Evolutionary conservation across 1,140 invertebrate genomes (phyloP), one percentile per base, ranked within the genome.

Genomic region (Pentalonia nigronervosa): DNA sequence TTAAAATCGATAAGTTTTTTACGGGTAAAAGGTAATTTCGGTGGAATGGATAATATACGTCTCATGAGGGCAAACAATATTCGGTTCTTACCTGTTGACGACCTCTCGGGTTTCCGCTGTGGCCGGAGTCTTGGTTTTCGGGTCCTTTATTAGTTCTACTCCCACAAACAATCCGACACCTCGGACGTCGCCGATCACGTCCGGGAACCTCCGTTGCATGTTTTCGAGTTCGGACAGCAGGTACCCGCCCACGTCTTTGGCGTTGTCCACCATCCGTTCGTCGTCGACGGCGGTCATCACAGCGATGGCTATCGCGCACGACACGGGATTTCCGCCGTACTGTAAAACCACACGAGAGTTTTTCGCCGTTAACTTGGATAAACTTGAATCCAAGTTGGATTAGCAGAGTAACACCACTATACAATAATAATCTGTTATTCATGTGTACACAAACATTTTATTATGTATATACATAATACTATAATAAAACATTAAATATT

Each of bases 311-410:
- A 99, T 97, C 0, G 99, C 98, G 95, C 99, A 99, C 0, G 99
- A 99, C 0, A 99, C 99, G 81, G 99, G 99, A 96, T 99, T 99
- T 7, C 99, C 99, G 9, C 99, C 99, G 95, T 99, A 99, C 98
- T 99, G 95, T 47, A 96, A 94, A 90, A 67, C 8, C 30, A 50
- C 21, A 86, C 11, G 23, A n/a, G n/a, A 86, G 36, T 45, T 86
- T 30, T 83, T 41, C 41, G 14, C 83, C 21, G 9, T 45, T 41
- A 86, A 86, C 36, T 86, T 36, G 17, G n/a, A 90, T 53, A n/a
- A n/a, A 67, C 60, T n/a, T 67, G 30, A 67, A 67, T n/a, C 60
- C 30, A 6, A 67, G 60, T n/a, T n/a, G 60, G 60, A n/a, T n/a
- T n/a, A n/a, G 30, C 60, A 11, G 30, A 76, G 14, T 67, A n/a